phyloP scores from a whole-genome alignment of 2,113 vertebrate species.

The Pelusios castaneus region DNA sequence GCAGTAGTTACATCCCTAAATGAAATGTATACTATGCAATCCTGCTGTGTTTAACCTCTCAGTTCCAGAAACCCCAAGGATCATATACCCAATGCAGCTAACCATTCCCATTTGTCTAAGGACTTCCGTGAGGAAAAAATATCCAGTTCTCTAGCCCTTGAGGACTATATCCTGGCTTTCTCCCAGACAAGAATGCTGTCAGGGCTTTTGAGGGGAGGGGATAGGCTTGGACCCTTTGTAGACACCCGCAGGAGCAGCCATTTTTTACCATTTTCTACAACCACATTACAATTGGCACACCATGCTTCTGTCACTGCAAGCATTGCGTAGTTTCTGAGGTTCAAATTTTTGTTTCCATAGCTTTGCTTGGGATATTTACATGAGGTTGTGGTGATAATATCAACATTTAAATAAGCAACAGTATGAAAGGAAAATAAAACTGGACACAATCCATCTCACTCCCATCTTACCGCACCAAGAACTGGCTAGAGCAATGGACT shows the following conservation, averaged over 20 bases:
- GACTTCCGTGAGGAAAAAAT: background rate
- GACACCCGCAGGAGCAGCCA: background rate
- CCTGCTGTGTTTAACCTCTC: background rate
- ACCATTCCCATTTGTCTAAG: background rate
- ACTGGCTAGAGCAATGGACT: background rate
- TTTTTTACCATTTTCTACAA: background rate
- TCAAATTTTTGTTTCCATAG: background rate
- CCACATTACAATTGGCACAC: background rate
- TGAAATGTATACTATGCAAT: background rate
- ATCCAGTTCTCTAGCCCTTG: background rate
- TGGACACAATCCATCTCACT: background rate
- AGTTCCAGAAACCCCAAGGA: background rate
- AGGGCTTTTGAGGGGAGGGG: fast-evolving
- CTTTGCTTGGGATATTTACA: background rate
- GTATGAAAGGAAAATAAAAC: background rate
- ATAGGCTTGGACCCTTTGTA: too few relatives aligned
- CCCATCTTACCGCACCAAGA: background rate
- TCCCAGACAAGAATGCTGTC: fast-evolving
- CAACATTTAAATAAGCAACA: background rate
- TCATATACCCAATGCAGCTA: background rate
- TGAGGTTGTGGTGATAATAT: background rate
- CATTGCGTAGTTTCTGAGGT: background rate
- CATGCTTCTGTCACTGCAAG: background rate
- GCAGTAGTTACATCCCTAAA: fast-evolving
- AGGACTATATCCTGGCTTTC: fast-evolving